These are phyloP conservation scores for Crypturellus tataupa DNA, from an alignment of 2,797 vertebrate genomes.

Conservation along the genomic window DNA sequence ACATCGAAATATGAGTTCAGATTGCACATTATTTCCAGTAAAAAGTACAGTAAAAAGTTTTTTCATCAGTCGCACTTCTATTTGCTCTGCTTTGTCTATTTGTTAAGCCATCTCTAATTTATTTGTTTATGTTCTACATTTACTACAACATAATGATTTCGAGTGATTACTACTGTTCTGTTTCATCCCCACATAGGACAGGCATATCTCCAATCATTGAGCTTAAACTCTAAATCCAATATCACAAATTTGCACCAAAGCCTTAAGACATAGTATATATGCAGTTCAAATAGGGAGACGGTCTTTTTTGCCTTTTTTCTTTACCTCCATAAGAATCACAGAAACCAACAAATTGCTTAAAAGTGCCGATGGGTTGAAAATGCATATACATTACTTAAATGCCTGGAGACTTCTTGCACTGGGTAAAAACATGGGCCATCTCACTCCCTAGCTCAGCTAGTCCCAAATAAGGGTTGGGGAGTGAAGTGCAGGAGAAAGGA, in stretches of 20 bases:
- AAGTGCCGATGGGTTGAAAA: neutral
- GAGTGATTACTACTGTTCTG: neutral
- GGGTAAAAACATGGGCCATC: no score
- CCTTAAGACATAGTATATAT: neutral
- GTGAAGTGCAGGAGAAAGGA: neutral
- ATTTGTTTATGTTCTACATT: neutral
- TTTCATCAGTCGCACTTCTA: neutral
- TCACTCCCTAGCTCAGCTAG: neutral
- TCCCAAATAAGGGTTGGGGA: neutral
- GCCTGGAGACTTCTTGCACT: neutral
- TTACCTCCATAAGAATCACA: neutral
- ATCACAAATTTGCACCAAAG: neutral
- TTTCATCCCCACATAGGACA: neutral
- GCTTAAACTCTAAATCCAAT: neutral
- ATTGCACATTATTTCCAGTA: neutral
- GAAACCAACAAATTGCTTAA: neutral
- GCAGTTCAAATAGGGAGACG: neutral
- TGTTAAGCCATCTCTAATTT: neutral
- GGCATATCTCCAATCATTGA: neutral
- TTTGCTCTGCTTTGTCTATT: neutral
- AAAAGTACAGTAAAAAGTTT: neutral
- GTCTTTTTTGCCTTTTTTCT: neutral
- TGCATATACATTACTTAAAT: neutral
- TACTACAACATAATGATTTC: neutral
- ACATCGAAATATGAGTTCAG: neutral